A percentile compares a stretch with the other conserved stretches of the same genome.
Evolutionary conservation across 2,797 vertebrate species (phyloP).

Genomic region (Phataginus tricuspis): DNA sequence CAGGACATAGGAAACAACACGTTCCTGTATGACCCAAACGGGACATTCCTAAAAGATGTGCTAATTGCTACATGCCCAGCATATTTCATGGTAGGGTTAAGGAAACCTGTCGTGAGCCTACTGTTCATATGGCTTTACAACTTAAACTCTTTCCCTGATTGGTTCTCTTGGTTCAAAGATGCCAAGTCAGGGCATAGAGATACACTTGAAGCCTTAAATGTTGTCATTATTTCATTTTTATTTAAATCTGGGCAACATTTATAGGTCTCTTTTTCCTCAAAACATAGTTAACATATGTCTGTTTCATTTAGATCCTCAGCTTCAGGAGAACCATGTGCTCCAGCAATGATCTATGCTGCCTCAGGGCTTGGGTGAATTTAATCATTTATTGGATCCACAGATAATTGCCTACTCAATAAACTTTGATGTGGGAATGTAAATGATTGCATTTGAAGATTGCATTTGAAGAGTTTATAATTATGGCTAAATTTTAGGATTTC

Average conservation of each 20-base stretch:
- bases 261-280: not conserved
- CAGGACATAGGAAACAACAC: not conserved
- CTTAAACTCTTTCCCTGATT: not conserved
- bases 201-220: not conserved
- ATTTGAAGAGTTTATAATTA: slow-evolving; percentile 51
- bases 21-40: not conserved
- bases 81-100: not conserved
- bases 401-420: slow-evolving; percentile 48
- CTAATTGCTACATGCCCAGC: not conserved
- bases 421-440: slow-evolving; percentile 52
- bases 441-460: slow-evolving; percentile 21
- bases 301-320: slow-evolving; percentile 26
- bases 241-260: slow-evolving; percentile 15
- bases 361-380: slow-evolving; percentile 13
- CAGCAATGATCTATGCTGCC: slow-evolving; percentile 12
- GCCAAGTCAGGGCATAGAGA: not conserved
- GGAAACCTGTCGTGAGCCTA: not conserved
- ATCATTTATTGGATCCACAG: slow-evolving; percentile 39
- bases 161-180: not conserved
- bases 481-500: slow-evolving; percentile 46
- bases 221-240: slow-evolving; percentile 9
- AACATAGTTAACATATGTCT: not conserved
- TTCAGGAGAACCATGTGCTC: slow-evolving; percentile 7
- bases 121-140: not conserved
- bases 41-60: not conserved